These are phyloP conservation scores for Tetraneura akinire DNA, from an alignment of 1,140 invertebrate genomes.

Conservation along the genomic window DNA sequence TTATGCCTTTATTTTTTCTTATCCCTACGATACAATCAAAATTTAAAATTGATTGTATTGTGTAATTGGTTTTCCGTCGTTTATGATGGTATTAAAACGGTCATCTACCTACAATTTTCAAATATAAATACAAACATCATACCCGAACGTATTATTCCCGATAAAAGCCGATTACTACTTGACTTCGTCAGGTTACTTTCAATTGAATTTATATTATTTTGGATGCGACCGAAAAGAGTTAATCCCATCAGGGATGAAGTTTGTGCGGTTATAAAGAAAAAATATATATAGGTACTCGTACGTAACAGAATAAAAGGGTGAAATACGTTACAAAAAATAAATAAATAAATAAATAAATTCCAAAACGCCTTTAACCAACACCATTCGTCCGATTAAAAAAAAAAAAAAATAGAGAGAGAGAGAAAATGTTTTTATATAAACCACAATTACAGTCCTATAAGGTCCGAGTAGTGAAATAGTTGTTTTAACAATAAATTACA, in stretches of 20 bases:
- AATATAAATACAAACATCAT: not conserved
- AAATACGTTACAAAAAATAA: conserved; percentile 1
- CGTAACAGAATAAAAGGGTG: not conserved
- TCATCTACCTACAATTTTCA: not conserved
- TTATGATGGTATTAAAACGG: no score
- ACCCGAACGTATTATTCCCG: not conserved
- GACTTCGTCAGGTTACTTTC: not conserved
- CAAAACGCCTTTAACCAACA: not conserved
- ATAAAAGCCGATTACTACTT: conserved; percentile 40
- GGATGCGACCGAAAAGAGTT: conserved; percentile 14
- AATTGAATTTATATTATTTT: conserved; percentile 33
- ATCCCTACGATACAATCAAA: no score
- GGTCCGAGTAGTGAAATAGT: not conserved
- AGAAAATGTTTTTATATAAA: conserved; percentile 25
- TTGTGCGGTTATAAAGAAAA: conserved; percentile 2
- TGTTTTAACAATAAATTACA: not conserved
- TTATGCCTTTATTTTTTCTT: no score
- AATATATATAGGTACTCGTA: not conserved
- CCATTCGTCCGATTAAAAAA: not conserved
- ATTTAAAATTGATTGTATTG: no score
- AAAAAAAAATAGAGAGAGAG: no score
- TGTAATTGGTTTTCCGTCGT: no score
- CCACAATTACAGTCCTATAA: not conserved
- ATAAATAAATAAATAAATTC: no score
- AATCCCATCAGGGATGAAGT: not conserved